Evolutionary conservation across 1,140 invertebrate species (phyloP), one percentile per base, ranked within the genome.

Genomic region (Heliconius congener): DNA sequence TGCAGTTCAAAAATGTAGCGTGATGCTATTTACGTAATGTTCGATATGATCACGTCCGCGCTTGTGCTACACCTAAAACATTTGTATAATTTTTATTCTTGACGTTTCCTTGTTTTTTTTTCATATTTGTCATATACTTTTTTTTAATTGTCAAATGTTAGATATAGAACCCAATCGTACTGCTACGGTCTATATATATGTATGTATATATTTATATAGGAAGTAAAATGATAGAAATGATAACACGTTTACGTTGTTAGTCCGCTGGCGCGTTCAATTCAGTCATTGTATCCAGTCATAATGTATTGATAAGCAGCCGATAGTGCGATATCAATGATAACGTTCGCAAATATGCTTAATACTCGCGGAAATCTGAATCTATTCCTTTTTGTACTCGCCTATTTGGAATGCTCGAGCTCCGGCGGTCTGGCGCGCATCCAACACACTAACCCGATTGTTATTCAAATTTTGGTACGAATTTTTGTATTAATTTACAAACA

Each of bases 401-500:
- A 80, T 66, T 79, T 72, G 52, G 46, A 72, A 75, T 75, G 46
- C 55, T 23, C 55, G 55, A 3, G n/a, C 19, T 23, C 37, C 27
- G 30, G 71, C 34, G 18, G 27, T 57, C 55, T 81, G 79, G 79
- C 79, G 34, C 13, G 18, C 34, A 71, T 77, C 79, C 79, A 81
- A 77, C 13, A 66, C 42, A 30, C 13, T n/a, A 66, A 72, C 71
- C 37, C 75, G 60, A 77, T 80, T 77, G 75, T 81, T 57, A 79
- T 46, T 77, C 77, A 72, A 74, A 79, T 78, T 76, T 74, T 73
- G 39, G 76, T 76, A 66, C 42, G 73, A 57, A 27, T 76, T 80
- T 46, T 71, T 82, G 60, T 74, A 83, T 77, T 57, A 70, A 55
- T 80, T 79, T 78, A 77, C 73, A 57, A 81, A 80, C 78, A 80